Evolutionary conservation across 2,888 invertebrate species (phyloP), one percentile per base, ranked within the genome.

Genomic region (Netelia melanura): DNA sequence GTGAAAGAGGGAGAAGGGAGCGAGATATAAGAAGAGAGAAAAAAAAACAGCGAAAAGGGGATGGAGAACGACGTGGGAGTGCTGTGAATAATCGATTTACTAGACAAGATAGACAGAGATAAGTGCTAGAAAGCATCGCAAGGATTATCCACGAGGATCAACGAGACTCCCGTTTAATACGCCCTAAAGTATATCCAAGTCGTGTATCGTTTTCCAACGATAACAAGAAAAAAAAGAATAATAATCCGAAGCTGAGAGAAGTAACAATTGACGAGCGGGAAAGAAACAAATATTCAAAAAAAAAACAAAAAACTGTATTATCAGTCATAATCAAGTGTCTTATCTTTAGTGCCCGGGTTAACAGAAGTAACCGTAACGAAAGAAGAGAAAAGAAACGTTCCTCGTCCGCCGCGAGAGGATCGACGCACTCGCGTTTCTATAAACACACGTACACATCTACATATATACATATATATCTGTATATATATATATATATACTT

Each of bases 291-390:
- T 21, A 38, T 61, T 21, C 25, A 38, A 54, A 48, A 30, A 77
- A 74, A 21, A 0, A 17, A 17, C n/a, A 21, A 21, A 21, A 21
- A 72, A 67, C n/a, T 65, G 64, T 79, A 58, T 76, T 52, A 68
- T 79, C 74, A 71, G 70, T 82, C 56, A 71, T 79, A 79, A 85
- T 82, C 82, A 82, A 85, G 85, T 85, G 85, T 85, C 85, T 85
- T 85, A 85, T 85, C 82, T 76, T 82, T 85, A 82, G 85, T 85
- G 85, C 85, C 85, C 85, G 79, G 79, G 38, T 85, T 79, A 71
- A 72, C 44, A 61, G 58, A 71, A 72, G 23, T 82, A 75, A 79
- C 85, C 82, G 54, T 65, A 79, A 70, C 72, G 72, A 82, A 82
- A 44, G 14, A 70, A 70, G 17, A 30, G 30, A 30, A 30, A 70